Percentiles rank a stretch among this genome's conserved stretches.
These are phyloP conservation scores for Danaus plexippus DNA, from an alignment of 1,140 invertebrate species.

Conservation along the genomic window DNA sequence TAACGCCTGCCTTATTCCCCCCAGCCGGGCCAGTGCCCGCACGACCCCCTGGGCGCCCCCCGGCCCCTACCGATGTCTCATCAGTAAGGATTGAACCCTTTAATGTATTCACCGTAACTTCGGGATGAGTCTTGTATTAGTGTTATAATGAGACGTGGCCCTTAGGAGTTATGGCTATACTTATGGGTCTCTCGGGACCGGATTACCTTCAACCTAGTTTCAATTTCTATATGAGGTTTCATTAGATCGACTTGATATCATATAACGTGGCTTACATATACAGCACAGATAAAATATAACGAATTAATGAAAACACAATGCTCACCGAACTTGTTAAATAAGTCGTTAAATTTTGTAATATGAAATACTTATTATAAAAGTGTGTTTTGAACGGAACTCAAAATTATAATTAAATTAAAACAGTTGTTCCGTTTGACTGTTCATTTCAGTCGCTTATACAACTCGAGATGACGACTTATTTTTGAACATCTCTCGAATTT, in stretches of 20 bases:
- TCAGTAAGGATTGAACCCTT: conserved; percentile 71
- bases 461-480: not conserved
- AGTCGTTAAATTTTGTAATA: too few species aligned
- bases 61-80: conserved; percentile 62
- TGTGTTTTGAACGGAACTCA: conserved; percentile 1
- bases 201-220: conserved; percentile 62
- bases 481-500: too few species aligned
- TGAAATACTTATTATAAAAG: too few species aligned
- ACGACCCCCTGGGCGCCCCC: conserved; percentile 36
- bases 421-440: not conserved
- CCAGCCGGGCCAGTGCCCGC: conserved; percentile 56
- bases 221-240: conserved; percentile 56
- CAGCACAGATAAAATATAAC: not conserved
- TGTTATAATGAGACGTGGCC: conserved; percentile 70
- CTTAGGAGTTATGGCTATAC: conserved; percentile 69
- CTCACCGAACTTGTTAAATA: too few species aligned
- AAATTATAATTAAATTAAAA: not conserved
- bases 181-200: conserved; percentile 49
- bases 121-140: conserved; percentile 71
- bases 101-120: conserved; percentile 71
- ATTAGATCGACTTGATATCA: conserved; percentile 39
- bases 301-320: too few species aligned
- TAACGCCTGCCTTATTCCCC: conserved; percentile 67
- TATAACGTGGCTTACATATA: conserved; percentile 11
- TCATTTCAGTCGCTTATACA: not conserved